phyloP scores from a whole-genome alignment of 2,888 invertebrate species.

The Polydrusus tereticollis region DNA sequence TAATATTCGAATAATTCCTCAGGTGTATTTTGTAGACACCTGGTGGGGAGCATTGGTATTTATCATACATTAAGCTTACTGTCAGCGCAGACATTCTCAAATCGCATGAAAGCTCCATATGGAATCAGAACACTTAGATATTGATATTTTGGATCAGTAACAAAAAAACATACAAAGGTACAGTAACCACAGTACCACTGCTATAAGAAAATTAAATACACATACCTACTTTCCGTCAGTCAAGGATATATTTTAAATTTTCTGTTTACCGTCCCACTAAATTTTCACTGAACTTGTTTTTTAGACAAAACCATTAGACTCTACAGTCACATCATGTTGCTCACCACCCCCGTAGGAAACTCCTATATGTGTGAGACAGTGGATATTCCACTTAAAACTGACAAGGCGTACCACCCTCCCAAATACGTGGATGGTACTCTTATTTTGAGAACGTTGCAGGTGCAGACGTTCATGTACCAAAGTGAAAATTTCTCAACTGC shows the following conservation, averaged over 20 bases:
- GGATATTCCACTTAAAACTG: constrained; percentile 72
- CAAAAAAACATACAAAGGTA: too few relatives aligned
- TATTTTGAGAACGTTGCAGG: constrained; percentile 62
- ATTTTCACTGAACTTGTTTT: constrained; percentile 17
- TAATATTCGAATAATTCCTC: too few relatives aligned
- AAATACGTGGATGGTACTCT: constrained; percentile 62
- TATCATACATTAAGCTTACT: constrained; percentile 80
- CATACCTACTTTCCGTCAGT: too few relatives aligned
- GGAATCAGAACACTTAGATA: constrained; percentile 61
- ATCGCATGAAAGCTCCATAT: too few relatives aligned
- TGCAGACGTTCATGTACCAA: constrained; percentile 92
- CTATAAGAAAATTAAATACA: too few relatives aligned
- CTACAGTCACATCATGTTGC: constrained; percentile 73
- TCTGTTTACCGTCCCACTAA: constrained; percentile 62
- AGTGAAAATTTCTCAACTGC: constrained; percentile 79
- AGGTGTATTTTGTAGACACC: constrained; percentile 82
- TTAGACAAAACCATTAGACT: constrained; percentile 62
- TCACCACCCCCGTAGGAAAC: constrained; percentile 89
- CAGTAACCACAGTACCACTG: too few relatives aligned
- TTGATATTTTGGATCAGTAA: too few relatives aligned
- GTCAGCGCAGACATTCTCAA: constrained; percentile 72
- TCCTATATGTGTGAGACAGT: constrained; percentile 85
- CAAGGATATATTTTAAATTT: too few relatives aligned
- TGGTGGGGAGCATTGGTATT: constrained; percentile 91
- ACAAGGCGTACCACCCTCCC: constrained; percentile 62